A percentile compares a stretch with the other conserved stretches of the same genome.
phyloP scores from a whole-genome alignment of 1,140 invertebrate genomes.

The Philaenus spumarius region DNA sequence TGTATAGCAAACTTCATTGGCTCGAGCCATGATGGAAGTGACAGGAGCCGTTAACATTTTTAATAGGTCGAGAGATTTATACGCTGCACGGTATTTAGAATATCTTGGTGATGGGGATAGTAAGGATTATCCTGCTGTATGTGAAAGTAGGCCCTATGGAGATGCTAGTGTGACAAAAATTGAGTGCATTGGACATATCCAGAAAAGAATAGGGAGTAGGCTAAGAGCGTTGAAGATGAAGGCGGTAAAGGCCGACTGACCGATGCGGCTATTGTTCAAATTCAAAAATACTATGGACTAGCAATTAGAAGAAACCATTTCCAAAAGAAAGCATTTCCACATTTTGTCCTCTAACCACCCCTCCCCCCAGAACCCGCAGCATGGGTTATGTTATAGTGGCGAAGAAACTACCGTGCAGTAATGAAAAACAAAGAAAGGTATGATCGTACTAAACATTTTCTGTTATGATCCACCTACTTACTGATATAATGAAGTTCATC shows the following conservation, averaged over 20 bases:
- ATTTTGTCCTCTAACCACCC: slow-evolving; percentile 32
- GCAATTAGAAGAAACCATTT: slow-evolving; percentile 31
- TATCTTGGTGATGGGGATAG: slow-evolving; percentile 7
- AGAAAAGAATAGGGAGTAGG: background rate
- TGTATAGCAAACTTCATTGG: too few species aligned
- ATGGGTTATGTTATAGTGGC: slow-evolving; percentile 28
- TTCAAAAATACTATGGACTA: too few species aligned
- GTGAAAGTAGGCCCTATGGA: background rate
- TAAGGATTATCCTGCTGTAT: background rate
- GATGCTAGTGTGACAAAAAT: background rate
- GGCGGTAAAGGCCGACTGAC: slow-evolving; percentile 21
- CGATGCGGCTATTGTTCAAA: slow-evolving; percentile 27
- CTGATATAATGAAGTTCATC: slow-evolving; percentile 13
- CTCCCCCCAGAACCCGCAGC: slow-evolving; percentile 31
- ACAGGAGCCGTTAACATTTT: background rate
- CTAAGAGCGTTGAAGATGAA: slow-evolving; percentile 2
- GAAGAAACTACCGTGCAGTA: slow-evolving; percentile 27
- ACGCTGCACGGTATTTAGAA: background rate
- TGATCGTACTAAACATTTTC: background rate
- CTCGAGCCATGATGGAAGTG: slow-evolving; percentile 12
- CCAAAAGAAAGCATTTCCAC: slow-evolving; percentile 34
- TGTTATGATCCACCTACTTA: slow-evolving; percentile 7
- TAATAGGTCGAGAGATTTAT: background rate
- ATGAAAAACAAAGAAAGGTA: slow-evolving; percentile 4
- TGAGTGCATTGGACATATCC: too few species aligned